Conservation (phyloP, 2,113 vertebrate species). For the Numenius arquata region DNA sequence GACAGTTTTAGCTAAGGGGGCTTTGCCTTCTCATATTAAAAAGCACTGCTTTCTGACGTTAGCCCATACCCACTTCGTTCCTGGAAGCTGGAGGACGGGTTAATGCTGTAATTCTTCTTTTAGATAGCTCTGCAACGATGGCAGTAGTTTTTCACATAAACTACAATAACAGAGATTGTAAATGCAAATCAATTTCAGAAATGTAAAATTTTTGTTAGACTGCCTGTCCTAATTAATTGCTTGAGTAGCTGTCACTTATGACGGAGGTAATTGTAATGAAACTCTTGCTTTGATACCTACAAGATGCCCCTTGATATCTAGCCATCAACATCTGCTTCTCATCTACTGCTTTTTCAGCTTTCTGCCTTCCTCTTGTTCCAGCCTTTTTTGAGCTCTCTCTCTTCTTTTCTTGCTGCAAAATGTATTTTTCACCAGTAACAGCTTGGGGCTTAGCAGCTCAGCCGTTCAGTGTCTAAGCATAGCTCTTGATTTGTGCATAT, state of each 20-base stretch:
- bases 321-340: not conserved
- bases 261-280: not conserved
- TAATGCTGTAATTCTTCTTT: not conserved
- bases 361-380: not conserved
- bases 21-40: not conserved
- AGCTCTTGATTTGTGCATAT: not conserved
- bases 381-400: not conserved
- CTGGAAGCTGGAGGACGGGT: not conserved
- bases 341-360: slow-evolving; percentile 1
- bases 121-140: not conserved
- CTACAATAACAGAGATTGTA: not conserved
- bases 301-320: not conserved
- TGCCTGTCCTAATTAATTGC: not conserved
- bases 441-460: not conserved
- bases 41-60: not conserved
- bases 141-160: not conserved
- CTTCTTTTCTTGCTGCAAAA: not conserved
- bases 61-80: accelerated
- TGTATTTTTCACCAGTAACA: not conserved
- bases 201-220: not conserved
- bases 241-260: not conserved
- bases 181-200: not conserved
- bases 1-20: not conserved
- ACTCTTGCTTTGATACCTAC: slow-evolving; percentile 17
- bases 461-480: not conserved